phyloP scores from a whole-genome alignment of 1,140 invertebrate genomes.

The Lycorma delicatula region DNA sequence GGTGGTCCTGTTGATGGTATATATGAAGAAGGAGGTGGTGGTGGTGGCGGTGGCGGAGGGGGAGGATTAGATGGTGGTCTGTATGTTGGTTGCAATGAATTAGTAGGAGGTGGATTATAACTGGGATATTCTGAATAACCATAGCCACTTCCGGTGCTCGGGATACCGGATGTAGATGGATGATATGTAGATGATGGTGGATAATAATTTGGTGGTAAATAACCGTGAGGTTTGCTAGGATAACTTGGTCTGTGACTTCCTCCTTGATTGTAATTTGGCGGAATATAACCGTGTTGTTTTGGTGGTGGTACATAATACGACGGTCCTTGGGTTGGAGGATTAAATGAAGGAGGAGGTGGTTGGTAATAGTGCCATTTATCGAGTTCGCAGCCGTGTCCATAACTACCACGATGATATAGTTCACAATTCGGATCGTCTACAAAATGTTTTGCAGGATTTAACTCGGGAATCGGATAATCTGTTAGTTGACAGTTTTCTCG shows the following conservation, averaged over 20 bases:
- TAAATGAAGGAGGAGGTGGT: not conserved
- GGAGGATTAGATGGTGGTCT: not conserved
- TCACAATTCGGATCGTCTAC: slow-evolving; percentile 54
- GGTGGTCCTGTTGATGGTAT: no score
- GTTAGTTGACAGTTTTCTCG: slow-evolving; percentile 63
- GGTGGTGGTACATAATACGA: no score
- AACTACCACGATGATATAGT: slow-evolving; percentile 67
- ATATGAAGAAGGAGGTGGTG: slow-evolving; percentile 1
- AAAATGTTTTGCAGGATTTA: slow-evolving; percentile 47
- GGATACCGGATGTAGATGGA: slow-evolving; percentile 1
- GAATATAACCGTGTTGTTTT: no score
- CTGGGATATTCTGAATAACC: not conserved
- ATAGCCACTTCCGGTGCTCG: not conserved
- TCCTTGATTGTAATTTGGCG: no score
- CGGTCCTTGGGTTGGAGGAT: not conserved
- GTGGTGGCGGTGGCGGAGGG: slow-evolving; percentile 1
- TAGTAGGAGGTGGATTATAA: no score
- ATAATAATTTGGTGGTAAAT: not conserved
- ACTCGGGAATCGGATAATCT: slow-evolving; percentile 55
- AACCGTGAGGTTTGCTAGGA: no score
- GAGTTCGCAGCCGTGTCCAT: slow-evolving; percentile 65
- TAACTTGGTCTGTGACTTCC: no score
- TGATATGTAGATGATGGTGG: slow-evolving; percentile 1
- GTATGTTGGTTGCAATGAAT: not conserved
- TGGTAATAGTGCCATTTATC: slow-evolving; percentile 33